Evolutionary conservation across 2,113 vertebrate species (phyloP).

Genomic region (Scortum barcoo): DNA sequence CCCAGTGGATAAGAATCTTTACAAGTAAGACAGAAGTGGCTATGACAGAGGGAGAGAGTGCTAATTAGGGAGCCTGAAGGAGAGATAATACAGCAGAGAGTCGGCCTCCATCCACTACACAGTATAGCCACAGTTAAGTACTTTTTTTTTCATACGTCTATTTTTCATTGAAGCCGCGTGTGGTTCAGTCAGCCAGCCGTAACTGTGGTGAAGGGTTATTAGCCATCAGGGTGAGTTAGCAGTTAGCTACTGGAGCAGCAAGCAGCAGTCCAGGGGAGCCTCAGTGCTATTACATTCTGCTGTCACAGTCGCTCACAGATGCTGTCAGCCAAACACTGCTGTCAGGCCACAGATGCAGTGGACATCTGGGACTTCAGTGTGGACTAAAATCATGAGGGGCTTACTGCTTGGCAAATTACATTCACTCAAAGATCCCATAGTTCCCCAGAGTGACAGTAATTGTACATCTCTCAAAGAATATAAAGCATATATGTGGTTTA

Average conservation of each 20-base stretch:
- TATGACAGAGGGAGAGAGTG: slow-evolving; percentile 62
- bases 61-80: slow-evolving; percentile 72
- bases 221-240: slow-evolving; percentile 81
- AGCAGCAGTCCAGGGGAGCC: slow-evolving; percentile 70
- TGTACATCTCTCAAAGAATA: slow-evolving; percentile 39
- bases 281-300: slow-evolving; percentile 72
- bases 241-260: slow-evolving; percentile 75
- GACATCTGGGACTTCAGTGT: slow-evolving; percentile 66
- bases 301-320: slow-evolving; percentile 79
- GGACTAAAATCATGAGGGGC: slow-evolving; percentile 52
- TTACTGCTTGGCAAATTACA: slow-evolving; percentile 53
- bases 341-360: slow-evolving; percentile 71
- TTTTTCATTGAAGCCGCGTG: slow-evolving; percentile 73
- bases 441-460: slow-evolving; percentile 21
- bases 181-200: slow-evolving; percentile 75
- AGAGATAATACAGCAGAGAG: slow-evolving; percentile 69
- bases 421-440: slow-evolving; percentile 37
- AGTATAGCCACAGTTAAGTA: slow-evolving; percentile 64
- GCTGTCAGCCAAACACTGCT: slow-evolving; percentile 74
- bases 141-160: slow-evolving; percentile 62
- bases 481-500: slow-evolving; percentile 16
- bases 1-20: slow-evolving; percentile 52
- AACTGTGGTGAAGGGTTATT: slow-evolving; percentile 79
- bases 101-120: slow-evolving; percentile 53
- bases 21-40: slow-evolving; percentile 44